These are phyloP conservation scores for Aporrectodea caliginosa DNA, from an alignment of 1,140 invertebrate genomes.

Conservation along the genomic window DNA sequence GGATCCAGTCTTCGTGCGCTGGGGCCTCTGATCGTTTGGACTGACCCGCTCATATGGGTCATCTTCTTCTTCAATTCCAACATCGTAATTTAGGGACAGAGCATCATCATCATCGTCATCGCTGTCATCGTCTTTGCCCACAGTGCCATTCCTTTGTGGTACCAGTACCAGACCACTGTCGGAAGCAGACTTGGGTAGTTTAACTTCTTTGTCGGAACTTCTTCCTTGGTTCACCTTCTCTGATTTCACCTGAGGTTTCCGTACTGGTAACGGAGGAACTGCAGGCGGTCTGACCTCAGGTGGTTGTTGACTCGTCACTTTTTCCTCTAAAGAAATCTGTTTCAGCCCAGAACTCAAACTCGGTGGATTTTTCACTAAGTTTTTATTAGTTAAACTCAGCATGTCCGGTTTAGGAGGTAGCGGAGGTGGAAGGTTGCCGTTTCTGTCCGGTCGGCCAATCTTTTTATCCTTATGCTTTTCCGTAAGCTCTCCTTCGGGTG, in stretches of 20 bases:
- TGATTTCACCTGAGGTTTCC: background rate
- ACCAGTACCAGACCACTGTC: too few species aligned
- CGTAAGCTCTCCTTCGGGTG: background rate
- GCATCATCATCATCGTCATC: background rate
- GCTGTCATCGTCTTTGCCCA: background rate
- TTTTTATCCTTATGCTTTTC: background rate
- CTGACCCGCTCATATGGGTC: too few species aligned
- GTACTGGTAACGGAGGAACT: background rate
- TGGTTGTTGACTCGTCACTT: background rate
- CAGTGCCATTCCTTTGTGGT: too few species aligned
- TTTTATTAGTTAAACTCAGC: background rate
- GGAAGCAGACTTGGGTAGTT: too few species aligned
- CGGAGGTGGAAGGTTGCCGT: conserved; percentile 18
- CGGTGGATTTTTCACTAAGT: background rate
- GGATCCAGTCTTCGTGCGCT: too few species aligned
- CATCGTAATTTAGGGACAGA: background rate
- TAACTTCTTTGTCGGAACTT: too few species aligned
- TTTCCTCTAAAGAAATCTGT: background rate
- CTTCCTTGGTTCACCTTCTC: background rate
- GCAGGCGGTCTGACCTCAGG: background rate
- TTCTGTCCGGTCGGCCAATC: background rate
- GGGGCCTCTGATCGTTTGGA: too few species aligned
- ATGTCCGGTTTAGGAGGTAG: conserved; percentile 31
- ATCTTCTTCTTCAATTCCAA: background rate
- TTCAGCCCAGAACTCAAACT: background rate